These are phyloP conservation scores for Bettongia penicillata DNA, from an alignment of 2,113 vertebrate genomes.

Conservation along the genomic window DNA sequence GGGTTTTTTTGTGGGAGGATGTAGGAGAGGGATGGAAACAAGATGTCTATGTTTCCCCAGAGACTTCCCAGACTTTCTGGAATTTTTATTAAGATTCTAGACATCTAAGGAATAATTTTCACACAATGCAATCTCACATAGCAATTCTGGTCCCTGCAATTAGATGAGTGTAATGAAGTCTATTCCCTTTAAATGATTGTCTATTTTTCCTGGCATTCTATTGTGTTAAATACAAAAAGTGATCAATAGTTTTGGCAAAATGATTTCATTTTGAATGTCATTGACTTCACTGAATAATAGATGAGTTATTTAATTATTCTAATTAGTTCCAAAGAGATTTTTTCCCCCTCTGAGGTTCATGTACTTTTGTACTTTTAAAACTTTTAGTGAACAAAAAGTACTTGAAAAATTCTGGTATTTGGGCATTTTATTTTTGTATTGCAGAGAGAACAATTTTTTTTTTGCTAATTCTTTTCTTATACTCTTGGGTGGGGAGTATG, in stretches of 20 bases:
- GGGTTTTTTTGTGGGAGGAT: background rate
- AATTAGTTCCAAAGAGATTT: slow-evolving; percentile 24
- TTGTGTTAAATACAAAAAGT: slow-evolving; percentile 56
- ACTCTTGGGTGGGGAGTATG: background rate
- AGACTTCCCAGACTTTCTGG: background rate
- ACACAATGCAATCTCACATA: slow-evolving; percentile 41
- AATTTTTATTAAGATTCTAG: slow-evolving; percentile 56
- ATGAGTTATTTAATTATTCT: slow-evolving; percentile 60
- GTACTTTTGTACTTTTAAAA: slow-evolving; percentile 42
- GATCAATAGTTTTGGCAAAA: slow-evolving; percentile 62
- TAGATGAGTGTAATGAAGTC: slow-evolving; percentile 41
- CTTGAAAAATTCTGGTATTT: slow-evolving; percentile 1
- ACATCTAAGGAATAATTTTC: slow-evolving; percentile 37
- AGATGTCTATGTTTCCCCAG: background rate
- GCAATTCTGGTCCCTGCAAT: slow-evolving; percentile 48
- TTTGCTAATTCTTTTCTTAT: background rate
- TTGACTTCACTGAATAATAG: slow-evolving; percentile 44
- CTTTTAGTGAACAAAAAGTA: background rate
- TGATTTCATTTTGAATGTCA: slow-evolving; percentile 63
- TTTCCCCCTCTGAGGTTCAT: background rate
- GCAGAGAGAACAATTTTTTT: background rate
- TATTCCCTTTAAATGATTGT: slow-evolving; percentile 49
- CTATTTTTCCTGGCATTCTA: slow-evolving; percentile 42
- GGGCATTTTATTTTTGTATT: background rate
- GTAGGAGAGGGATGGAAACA: background rate